phyloP scores from a whole-genome alignment of 2,888 invertebrate species.

The Unio delphinus region DNA sequence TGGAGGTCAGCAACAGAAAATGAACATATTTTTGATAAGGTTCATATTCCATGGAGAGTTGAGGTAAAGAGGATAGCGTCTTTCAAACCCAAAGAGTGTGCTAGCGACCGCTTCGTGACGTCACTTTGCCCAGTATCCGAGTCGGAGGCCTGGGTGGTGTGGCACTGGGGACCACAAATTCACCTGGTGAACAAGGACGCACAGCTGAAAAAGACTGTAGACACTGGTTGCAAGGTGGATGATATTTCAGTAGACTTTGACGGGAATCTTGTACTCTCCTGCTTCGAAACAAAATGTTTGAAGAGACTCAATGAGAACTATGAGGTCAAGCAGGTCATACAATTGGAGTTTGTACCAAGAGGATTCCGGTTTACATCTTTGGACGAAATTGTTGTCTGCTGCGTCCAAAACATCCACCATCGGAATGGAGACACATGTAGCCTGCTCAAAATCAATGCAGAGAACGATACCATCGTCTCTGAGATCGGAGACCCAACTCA shows the following conservation, averaged over 20 bases:
- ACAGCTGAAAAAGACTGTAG: slow-evolving; percentile 19
- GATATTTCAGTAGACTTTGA: slow-evolving; percentile 26
- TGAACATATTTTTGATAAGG: slow-evolving; percentile 20
- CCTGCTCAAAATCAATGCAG: slow-evolving; percentile 8
- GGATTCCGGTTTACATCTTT: slow-evolving; percentile 16
- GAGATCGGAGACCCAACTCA: slow-evolving; percentile 4
- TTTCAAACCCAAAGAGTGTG: slow-evolving; percentile 28
- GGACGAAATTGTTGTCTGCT: slow-evolving; percentile 26
- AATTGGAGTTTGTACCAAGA: slow-evolving; percentile 26
- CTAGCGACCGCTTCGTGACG: slow-evolving; percentile 30
- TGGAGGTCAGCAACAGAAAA: slow-evolving; percentile 11
- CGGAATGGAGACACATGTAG: slow-evolving; percentile 27
- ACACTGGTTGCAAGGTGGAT: slow-evolving; percentile 30
- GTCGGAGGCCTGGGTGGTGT: slow-evolving; percentile 29
- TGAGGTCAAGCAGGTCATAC: slow-evolving; percentile 24
- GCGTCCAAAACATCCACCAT: slow-evolving; percentile 30
- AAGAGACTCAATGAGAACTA: slow-evolving; percentile 20
- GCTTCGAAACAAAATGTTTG: slow-evolving; percentile 27
- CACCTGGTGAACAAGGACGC: slow-evolving; percentile 30
- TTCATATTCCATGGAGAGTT: slow-evolving; percentile 29
- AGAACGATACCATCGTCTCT: slow-evolving; percentile 2
- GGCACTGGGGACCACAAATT: slow-evolving; percentile 35
- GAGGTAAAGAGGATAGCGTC: slow-evolving; percentile 31
- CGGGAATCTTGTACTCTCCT: slow-evolving; percentile 26
- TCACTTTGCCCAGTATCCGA: slow-evolving; percentile 28